Percentiles rank a stretch among this genome's conserved stretches.
phyloP scores from a whole-genome alignment of 2,113 vertebrate genomes.

The Rhodinocichla rosea region DNA sequence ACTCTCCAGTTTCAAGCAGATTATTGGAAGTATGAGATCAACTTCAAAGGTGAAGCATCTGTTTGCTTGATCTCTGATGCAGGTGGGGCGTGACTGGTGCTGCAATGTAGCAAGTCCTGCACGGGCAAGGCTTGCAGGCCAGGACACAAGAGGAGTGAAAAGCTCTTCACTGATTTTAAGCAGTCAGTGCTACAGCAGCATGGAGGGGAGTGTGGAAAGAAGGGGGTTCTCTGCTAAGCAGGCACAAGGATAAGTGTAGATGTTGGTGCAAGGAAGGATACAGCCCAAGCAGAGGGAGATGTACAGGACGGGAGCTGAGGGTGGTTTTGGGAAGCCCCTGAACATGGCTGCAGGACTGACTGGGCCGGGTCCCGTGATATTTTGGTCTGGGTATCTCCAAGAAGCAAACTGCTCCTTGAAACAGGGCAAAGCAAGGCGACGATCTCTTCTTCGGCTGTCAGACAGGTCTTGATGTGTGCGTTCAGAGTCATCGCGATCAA shows the following conservation, averaged over 20 bases:
- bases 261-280: not conserved
- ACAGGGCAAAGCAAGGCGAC: not conserved
- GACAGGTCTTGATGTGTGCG: not conserved
- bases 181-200: not conserved
- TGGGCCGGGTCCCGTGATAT: not conserved
- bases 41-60: not conserved
- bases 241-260: not conserved
- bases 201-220: not conserved
- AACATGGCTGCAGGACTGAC: not conserved
- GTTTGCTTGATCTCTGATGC: not conserved
- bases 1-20: not conserved
- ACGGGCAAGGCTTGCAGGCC: not conserved
- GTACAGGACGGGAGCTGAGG: not conserved
- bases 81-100: not conserved
- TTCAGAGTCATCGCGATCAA: not conserved
- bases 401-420: not conserved
- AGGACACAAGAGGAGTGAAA: not conserved
- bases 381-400: not conserved
- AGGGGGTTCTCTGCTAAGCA: not conserved
- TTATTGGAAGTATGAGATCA: not conserved
- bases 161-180: not conserved
- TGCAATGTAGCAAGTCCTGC: rapidly evolving
- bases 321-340: not conserved
- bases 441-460: not conserved
- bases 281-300: not conserved